A percentile compares a stretch with the other conserved stretches of the same genome.
phyloP scores from a whole-genome alignment of 2,797 vertebrate genomes.

The Cynopterus sphinx region DNA sequence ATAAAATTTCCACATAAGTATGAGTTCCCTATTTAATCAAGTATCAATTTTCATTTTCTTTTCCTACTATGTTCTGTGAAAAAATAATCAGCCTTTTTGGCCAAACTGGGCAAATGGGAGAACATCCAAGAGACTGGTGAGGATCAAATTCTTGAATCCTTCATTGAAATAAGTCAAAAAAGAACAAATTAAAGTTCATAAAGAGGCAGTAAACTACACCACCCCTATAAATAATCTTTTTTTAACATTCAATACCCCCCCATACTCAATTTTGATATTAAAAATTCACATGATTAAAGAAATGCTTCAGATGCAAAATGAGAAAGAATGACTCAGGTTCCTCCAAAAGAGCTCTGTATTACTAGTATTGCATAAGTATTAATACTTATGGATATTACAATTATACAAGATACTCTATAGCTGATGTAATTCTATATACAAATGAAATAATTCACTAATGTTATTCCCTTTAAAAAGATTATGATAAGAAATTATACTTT shows the following conservation, averaged over 20 bases:
- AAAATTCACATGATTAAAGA: neutral
- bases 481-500: neutral
- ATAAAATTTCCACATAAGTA: neutral
- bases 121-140: neutral
- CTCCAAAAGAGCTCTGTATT: neutral
- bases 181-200: neutral
- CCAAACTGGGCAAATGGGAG: neutral
- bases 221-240: neutral
- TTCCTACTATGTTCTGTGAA: neutral
- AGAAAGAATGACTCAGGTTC: neutral
- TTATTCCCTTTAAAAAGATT: slow-evolving; percentile 2
- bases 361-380: neutral
- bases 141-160: neutral
- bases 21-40: neutral
- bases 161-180: neutral
- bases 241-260: neutral
- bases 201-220: neutral
- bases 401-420: neutral
- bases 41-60: neutral
- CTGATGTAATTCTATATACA: neutral
- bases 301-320: neutral
- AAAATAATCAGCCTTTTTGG: neutral
- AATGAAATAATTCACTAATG: neutral
- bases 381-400: neutral
- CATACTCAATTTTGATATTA: neutral